A percentile compares a stretch with the other conserved stretches of the same genome.
Evolutionary conservation across 2,797 vertebrate species (phyloP).

Genomic region (Buphagus erythrorhynchus): DNA sequence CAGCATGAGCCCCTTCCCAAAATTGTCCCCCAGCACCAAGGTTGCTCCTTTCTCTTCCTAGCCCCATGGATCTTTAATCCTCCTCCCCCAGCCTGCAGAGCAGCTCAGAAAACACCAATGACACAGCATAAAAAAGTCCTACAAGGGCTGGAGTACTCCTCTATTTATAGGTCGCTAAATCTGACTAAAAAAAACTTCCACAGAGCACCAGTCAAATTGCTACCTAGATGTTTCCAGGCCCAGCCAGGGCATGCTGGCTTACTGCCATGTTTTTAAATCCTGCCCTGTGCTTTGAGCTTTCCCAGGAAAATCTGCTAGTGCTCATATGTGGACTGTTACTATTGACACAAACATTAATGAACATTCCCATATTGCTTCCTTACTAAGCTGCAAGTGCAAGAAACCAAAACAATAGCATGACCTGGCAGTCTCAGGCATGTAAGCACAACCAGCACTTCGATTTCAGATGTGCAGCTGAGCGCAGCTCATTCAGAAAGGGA

Average conservation of each 20-base stretch:
- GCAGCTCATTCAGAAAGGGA: not conserved
- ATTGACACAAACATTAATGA: constrained; percentile 32
- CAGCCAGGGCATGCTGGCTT: not conserved
- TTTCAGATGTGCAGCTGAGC: not conserved
- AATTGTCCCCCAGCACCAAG: not conserved
- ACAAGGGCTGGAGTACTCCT: constrained; percentile 25
- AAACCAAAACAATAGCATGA: not conserved
- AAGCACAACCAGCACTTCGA: not conserved
- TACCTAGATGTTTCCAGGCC: constrained; percentile 44
- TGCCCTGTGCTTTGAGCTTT: not conserved
- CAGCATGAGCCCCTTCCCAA: not conserved
- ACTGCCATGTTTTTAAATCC: constrained; percentile 23
- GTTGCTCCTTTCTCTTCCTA: not conserved
- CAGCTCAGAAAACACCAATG: constrained; percentile 41
- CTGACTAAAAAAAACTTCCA: not conserved
- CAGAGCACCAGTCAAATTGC: constrained; percentile 42
- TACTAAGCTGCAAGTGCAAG: not conserved
- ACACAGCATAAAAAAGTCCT: constrained; percentile 41
- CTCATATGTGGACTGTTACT: not conserved
- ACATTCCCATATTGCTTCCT: not conserved
- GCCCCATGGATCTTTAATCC: not conserved
- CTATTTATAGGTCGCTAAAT: constrained; percentile 50
- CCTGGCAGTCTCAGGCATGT: not conserved
- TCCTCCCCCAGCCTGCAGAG: not conserved
- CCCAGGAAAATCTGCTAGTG: not conserved